Conservation (phyloP, 2,113 vertebrate genomes). For the Genyomyrus donnyi region DNA sequence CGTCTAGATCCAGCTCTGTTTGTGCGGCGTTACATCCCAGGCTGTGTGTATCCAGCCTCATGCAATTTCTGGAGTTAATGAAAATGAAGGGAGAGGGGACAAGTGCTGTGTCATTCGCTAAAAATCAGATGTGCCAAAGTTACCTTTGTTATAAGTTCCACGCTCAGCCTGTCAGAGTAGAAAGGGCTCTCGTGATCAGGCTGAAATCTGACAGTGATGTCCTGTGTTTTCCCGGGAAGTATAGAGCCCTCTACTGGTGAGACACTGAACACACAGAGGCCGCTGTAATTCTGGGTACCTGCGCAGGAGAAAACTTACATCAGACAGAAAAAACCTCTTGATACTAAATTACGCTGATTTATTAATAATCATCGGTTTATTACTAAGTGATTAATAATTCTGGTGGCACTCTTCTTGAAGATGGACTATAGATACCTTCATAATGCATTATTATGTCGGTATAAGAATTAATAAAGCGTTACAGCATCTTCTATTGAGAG, state of each 20-base stretch:
- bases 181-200: slow-evolving; percentile 76
- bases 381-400: not conserved
- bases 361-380: not conserved
- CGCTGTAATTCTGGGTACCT: slow-evolving; percentile 79
- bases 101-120: not conserved
- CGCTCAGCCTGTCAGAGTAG: slow-evolving; percentile 68
- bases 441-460: not conserved
- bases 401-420: not conserved
- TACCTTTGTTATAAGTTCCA: slow-evolving; percentile 76
- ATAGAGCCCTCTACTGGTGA: slow-evolving; percentile 66
- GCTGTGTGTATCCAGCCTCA: not conserved
- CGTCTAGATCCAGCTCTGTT: not conserved
- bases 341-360: not conserved
- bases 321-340: not conserved
- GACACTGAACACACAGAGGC: slow-evolving; percentile 73
- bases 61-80: not conserved
- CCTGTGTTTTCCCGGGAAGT: slow-evolving; percentile 55
- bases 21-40: not conserved
- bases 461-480: not conserved
- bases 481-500: too few relatives aligned
- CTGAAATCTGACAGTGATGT: slow-evolving; percentile 74
- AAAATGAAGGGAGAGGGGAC: not conserved
- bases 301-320: not conserved
- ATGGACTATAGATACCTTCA: not conserved
- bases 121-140: not conserved